These are phyloP conservation scores for Pelecanoides urinatrix DNA, from an alignment of 2,113 vertebrate genomes.

Conservation along the genomic window DNA sequence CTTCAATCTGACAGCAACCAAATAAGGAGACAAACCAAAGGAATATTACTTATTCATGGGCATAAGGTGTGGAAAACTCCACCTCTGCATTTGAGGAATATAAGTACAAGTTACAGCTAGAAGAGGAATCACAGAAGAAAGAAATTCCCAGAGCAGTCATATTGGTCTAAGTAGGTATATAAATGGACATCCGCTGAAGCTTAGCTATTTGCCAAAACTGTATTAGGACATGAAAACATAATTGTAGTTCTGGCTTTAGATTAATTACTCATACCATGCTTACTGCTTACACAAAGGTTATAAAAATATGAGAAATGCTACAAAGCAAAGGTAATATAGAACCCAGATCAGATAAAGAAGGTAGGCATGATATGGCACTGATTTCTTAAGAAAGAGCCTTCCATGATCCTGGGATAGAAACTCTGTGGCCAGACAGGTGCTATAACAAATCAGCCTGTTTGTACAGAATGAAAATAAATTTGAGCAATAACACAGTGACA, in stretches of 20 bases:
- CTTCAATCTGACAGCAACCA: background rate
- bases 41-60: background rate
- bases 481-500: background rate
- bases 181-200: background rate
- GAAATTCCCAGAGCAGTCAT: background rate
- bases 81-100: background rate
- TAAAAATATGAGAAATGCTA: background rate
- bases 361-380: background rate
- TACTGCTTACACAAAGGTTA: background rate
- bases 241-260: background rate
- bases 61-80: fast-evolving
- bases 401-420: background rate
- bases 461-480: background rate
- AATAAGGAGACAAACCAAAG: background rate
- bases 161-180: background rate
- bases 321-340: background rate
- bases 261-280: background rate
- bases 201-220: background rate
- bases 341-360: background rate
- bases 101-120: background rate
- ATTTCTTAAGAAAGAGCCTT: background rate
- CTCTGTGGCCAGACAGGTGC: background rate
- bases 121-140: background rate
- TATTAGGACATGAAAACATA: background rate
- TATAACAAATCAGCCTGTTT: background rate